Conservation (phyloP, 1,140 invertebrate species). For the Apis laboriosa region DNA sequence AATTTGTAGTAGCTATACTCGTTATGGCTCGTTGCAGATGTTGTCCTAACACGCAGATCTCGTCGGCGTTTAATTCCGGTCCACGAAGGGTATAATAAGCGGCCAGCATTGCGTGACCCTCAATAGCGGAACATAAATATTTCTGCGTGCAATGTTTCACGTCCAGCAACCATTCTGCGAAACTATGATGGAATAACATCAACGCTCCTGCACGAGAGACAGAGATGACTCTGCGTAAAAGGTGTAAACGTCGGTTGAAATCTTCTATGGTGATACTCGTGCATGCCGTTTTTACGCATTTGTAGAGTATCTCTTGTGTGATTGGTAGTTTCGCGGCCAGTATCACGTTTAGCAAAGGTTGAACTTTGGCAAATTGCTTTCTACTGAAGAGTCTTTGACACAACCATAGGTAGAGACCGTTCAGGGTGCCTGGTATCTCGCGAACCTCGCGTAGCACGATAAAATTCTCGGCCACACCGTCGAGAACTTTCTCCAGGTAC, state of each 20-base stretch:
- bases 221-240: conserved; percentile 88
- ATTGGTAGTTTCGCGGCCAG: conserved; percentile 93
- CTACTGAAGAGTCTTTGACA: conserved; percentile 95
- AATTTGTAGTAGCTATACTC: conserved; percentile 54
- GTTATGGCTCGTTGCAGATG: conserved; percentile 76
- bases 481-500: conserved; percentile 95
- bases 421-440: conserved; percentile 96
- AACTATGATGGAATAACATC: conserved; percentile 94
- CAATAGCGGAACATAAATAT: conserved; percentile 92
- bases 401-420: conserved; percentile 96
- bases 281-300: conserved; percentile 91
- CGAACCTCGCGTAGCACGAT: conserved; percentile 92
- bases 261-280: conserved; percentile 90
- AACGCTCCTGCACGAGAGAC: conserved; percentile 85
- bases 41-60: conserved; percentile 78
- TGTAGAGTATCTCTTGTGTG: conserved; percentile 89
- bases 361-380: conserved; percentile 93
- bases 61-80: conserved; percentile 79
- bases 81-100: conserved; percentile 89
- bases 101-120: conserved; percentile 94
- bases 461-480: conserved; percentile 95
- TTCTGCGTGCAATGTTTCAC: conserved; percentile 98
- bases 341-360: conserved; percentile 92
- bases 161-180: conserved; percentile 96
- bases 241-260: conserved; percentile 90